Percentiles rank a stretch among this genome's conserved stretches.
These are phyloP conservation scores for Muntiacus muntjak DNA, from an alignment of 2,113 vertebrate species.

Conservation along the genomic window DNA sequence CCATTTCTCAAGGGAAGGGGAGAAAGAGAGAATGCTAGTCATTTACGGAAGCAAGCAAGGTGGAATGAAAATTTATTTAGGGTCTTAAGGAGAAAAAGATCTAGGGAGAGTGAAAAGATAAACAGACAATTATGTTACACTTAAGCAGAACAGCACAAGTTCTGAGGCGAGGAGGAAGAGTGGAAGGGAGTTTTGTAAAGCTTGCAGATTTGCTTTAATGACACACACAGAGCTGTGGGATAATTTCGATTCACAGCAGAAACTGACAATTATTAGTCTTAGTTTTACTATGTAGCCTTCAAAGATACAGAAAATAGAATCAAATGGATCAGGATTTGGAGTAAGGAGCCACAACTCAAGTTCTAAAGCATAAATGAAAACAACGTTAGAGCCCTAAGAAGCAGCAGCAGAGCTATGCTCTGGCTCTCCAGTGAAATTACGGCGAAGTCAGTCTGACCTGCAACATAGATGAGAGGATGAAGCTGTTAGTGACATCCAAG, in stretches of 20 bases:
- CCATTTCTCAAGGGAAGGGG: not conserved
- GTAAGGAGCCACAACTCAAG: not conserved
- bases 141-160: not conserved
- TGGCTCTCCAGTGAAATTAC: not conserved
- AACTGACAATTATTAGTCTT: not conserved
- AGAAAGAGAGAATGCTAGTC: not conserved
- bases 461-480: not conserved
- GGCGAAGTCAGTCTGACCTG: not conserved
- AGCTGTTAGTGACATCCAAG: not conserved
- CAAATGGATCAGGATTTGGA: not conserved
- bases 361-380: not conserved
- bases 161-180: not conserved
- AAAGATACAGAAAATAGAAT: not conserved
- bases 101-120: not conserved
- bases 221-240: not conserved
- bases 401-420: not conserved
- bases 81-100: not conserved
- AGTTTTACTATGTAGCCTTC: not conserved
- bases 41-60: not conserved
- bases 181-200: not conserved
- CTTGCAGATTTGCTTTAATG: not conserved
- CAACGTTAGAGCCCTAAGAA: not conserved
- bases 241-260: not conserved
- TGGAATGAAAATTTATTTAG: not conserved
- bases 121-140: not conserved